phyloP scores from a whole-genome alignment of 2,113 vertebrate species.

The Bambusicola thoracicus region DNA sequence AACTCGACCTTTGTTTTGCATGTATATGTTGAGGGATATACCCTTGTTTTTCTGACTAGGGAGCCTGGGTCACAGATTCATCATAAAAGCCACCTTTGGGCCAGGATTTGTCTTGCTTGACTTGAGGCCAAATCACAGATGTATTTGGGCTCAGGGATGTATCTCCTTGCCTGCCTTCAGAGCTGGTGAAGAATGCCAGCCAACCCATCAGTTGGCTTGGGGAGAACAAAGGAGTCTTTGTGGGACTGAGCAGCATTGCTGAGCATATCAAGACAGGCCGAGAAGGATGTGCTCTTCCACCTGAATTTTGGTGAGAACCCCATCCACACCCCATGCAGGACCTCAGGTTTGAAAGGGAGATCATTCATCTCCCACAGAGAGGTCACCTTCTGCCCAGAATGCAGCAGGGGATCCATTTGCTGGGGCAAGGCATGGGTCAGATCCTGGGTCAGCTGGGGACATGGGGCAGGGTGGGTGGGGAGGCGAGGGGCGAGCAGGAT shows the following conservation, averaged over 20 bases:
- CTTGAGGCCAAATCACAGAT: background rate
- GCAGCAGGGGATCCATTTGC: background rate
- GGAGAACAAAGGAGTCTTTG: accelerated
- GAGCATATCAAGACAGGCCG: background rate
- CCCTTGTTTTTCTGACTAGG: slow-evolving; percentile 49
- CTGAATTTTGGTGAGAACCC: background rate
- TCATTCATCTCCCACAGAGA: background rate
- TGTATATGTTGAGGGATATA: background rate
- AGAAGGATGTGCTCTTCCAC: background rate
- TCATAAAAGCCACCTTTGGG: background rate
- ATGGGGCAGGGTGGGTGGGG: background rate
- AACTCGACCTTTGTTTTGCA: background rate
- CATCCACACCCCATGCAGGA: too few species aligned
- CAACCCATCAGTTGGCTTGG: background rate
- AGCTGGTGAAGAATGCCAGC: background rate
- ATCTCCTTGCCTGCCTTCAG: background rate
- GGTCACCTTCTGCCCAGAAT: background rate
- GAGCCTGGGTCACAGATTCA: background rate
- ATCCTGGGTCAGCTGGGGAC: background rate
- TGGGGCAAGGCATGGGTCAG: background rate
- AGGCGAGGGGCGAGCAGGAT: background rate
- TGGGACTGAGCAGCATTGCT: background rate
- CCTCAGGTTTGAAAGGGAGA: background rate
- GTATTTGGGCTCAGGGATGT: background rate
- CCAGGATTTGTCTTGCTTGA: slow-evolving; percentile 37